Conservation (phyloP, 2,888 invertebrate genomes). For the Stenchaetothrips biformis region DNA sequence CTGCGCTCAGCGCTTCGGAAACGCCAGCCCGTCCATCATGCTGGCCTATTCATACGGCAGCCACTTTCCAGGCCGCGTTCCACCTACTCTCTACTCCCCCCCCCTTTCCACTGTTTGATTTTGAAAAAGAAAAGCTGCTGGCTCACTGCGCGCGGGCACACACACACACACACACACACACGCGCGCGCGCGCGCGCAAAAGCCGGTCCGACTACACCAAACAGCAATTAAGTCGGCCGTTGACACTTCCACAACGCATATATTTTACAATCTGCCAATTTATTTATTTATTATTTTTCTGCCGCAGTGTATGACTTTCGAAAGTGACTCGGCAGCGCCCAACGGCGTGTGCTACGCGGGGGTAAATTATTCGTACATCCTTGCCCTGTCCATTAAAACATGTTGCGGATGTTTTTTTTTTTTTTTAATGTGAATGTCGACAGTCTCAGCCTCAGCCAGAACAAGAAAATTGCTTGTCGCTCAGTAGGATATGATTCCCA, state of each 20-base stretch:
- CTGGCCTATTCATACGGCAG: conserved; percentile 18
- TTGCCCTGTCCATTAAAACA: no score
- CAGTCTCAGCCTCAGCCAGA: no score
- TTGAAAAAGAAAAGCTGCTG: background rate
- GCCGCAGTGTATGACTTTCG: background rate
- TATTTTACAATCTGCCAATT: background rate
- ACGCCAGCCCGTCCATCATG: conserved; percentile 17
- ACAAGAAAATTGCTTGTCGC: no score
- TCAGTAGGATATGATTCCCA: no score
- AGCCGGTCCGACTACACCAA: background rate
- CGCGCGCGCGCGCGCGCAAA: background rate
- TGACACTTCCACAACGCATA: conserved; percentile 21
- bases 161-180: background rate
- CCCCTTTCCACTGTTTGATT: background rate
- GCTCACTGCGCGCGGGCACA: background rate
- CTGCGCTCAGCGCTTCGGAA: conserved; percentile 18
- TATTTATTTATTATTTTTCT: no score
- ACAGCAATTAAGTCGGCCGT: conserved; percentile 18
- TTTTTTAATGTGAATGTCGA: no score
- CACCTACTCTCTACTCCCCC: no score
- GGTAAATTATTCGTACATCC: no score
- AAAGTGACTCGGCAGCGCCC: no score
- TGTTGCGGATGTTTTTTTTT: no score
- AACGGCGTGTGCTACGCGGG: no score
- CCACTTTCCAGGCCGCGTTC: background rate